phyloP scores from a whole-genome alignment of 2,888 invertebrate species.

The Eristalinus sepulchralis region DNA sequence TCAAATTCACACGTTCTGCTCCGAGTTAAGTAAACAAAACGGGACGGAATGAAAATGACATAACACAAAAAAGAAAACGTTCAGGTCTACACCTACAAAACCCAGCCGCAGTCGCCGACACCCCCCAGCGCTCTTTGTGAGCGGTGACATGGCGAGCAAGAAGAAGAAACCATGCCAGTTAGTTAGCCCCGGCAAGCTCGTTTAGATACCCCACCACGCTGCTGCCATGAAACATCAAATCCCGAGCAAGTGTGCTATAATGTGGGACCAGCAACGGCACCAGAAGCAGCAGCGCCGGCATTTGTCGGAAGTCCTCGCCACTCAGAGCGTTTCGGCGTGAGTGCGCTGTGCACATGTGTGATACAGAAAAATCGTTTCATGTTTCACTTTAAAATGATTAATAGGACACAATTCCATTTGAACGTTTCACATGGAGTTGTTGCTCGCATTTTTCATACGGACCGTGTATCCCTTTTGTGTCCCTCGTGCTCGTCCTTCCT shows the following conservation, averaged over 20 bases:
- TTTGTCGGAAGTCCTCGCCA: neutral
- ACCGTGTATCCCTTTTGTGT: constrained; percentile 26
- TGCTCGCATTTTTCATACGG: constrained; percentile 47
- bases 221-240: constrained; percentile 40
- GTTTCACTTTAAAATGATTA: constrained; percentile 65
- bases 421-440: constrained; percentile 56
- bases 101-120: too few relatives aligned
- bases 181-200: constrained; percentile 32
- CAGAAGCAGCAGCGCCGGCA: neutral
- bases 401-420: constrained; percentile 52
- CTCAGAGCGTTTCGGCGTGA: constrained; percentile 1
- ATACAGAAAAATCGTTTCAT: constrained; percentile 61
- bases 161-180: constrained; percentile 31
- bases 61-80: constrained; percentile 20
- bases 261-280: neutral
- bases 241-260: constrained; percentile 28
- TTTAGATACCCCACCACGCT: constrained; percentile 27
- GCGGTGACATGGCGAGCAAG: constrained; percentile 6
- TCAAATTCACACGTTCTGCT: constrained; percentile 64
- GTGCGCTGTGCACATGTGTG: constrained; percentile 43
- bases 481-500: neutral
- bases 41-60: neutral
- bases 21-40: constrained; percentile 42
- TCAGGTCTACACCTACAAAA: neutral
- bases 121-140: neutral